phyloP scores from a whole-genome alignment of 2,113 vertebrate species.

The Riparia riparia region DNA sequence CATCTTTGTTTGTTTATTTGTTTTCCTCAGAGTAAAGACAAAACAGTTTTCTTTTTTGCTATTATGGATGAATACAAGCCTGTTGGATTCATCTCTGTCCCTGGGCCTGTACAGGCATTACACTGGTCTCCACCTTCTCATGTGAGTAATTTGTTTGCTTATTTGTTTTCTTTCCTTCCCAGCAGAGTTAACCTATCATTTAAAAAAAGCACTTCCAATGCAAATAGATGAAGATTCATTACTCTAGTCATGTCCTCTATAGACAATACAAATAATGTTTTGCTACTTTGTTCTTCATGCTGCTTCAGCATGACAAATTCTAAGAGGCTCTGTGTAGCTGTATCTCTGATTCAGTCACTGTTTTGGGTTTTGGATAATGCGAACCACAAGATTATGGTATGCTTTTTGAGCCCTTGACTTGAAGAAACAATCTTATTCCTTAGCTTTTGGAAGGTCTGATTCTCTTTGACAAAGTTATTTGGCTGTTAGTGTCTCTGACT shows the following conservation, averaged over 20 bases:
- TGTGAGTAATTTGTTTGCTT: conserved; percentile 76
- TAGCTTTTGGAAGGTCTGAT: not conserved
- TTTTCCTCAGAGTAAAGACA: conserved; percentile 85
- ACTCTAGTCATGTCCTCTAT: not conserved
- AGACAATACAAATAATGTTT: not conserved
- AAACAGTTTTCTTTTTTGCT: conserved; percentile 92
- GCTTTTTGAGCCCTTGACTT: not conserved
- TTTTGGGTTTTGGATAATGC: not conserved
- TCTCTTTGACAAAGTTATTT: not conserved
- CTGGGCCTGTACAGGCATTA: conserved; percentile 86
- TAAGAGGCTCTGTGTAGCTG: not conserved
- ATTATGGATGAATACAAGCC: conserved; percentile 82
- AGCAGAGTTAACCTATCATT: not conserved
- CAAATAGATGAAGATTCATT: not conserved
- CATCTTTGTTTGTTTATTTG: not conserved
- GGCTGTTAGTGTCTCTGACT: not conserved
- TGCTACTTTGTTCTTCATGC: not conserved
- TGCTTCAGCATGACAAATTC: not conserved
- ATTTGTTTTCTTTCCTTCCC: not conserved
- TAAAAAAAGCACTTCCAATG: not conserved
- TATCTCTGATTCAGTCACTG: not conserved
- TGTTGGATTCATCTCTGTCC: conserved; percentile 88
- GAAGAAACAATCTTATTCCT: not conserved
- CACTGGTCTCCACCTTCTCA: conserved; percentile 87
- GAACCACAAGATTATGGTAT: not conserved